Percentiles rank a stretch among this genome's conserved stretches.
Evolutionary conservation across 2,113 vertebrate genomes (phyloP).

Genomic region (Phalacrocorax pelagicus): DNA sequence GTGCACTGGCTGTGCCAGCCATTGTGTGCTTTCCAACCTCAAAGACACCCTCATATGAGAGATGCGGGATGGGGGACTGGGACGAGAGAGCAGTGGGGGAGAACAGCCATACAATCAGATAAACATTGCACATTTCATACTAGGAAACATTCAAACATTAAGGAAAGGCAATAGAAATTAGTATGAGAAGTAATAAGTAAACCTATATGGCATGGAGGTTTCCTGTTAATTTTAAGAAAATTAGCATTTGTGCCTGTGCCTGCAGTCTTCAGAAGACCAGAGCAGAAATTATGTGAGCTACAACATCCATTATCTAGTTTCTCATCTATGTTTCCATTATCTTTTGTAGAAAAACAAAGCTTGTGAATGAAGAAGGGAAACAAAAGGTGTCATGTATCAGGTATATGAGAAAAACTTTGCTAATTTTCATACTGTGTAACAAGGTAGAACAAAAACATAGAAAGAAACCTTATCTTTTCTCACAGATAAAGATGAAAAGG

Average conservation of each 20-base stretch:
- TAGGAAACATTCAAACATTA: not conserved
- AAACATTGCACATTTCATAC: not conserved
- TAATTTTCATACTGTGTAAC: constrained; percentile 20
- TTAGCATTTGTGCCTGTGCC: not conserved
- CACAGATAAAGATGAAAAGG: constrained; percentile 34
- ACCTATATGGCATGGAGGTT: not conserved
- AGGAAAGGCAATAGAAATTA: not conserved
- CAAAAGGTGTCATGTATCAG: not conserved
- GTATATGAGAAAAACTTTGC: constrained; percentile 18
- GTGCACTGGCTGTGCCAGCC: too few relatives aligned
- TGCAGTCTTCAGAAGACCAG: constrained; percentile 22
- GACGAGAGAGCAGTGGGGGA: accelerated
- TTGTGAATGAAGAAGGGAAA: constrained; percentile 8
- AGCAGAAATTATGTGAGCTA: not conserved
- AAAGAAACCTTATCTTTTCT: constrained; percentile 52
- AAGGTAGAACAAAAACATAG: constrained; percentile 33
- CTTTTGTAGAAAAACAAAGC: not conserved
- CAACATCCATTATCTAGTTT: not conserved
- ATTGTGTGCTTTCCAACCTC: not conserved
- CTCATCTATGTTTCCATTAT: constrained; percentile 2
- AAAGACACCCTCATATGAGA: not conserved
- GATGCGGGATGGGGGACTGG: too few relatives aligned
- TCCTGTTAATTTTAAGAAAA: not conserved
- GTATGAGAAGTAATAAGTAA: not conserved
- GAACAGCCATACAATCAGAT: not conserved